phyloP scores from a whole-genome alignment of 1,140 invertebrate genomes.

The Lysiphlebus fabarum region DNA sequence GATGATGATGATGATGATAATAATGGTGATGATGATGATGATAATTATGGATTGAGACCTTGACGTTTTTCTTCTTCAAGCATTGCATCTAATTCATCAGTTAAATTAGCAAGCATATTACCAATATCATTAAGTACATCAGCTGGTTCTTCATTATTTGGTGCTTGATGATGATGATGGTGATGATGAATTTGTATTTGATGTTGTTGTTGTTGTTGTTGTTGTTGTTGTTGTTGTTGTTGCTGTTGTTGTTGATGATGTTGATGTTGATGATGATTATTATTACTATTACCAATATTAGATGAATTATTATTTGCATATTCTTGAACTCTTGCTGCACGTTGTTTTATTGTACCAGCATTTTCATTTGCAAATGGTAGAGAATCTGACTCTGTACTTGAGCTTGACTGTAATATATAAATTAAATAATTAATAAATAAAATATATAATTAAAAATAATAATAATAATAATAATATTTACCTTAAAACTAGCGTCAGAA shows the following conservation, averaged over 20 bases:
- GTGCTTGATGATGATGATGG: slow-evolving; percentile 27
- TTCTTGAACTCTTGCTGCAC: slow-evolving; percentile 58
- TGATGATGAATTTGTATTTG: slow-evolving; percentile 33
- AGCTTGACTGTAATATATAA: slow-evolving; percentile 74
- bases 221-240: slow-evolving; percentile 23
- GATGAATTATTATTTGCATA: slow-evolving; percentile 44
- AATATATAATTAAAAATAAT: not conserved
- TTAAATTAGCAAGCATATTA: slow-evolving; percentile 91
- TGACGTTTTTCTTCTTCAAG: slow-evolving; percentile 86
- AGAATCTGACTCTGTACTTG: slow-evolving; percentile 93
- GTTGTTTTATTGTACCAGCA: slow-evolving; percentile 93
- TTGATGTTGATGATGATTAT: slow-evolving; percentile 8
- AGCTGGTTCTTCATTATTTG: slow-evolving; percentile 63
- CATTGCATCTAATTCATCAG: slow-evolving; percentile 92
- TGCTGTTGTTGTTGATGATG: slow-evolving; percentile 46
- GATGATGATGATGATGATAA: slow-evolving; percentile 24
- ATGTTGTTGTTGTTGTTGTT: slow-evolving; percentile 48
- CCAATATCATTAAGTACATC: slow-evolving; percentile 96
- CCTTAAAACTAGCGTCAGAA: slow-evolving; percentile 84
- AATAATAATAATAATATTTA: slow-evolving; percentile 37
- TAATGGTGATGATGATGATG: slow-evolving; percentile 15
- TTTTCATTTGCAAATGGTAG: slow-evolving; percentile 98
- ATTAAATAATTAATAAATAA: slow-evolving; percentile 23
- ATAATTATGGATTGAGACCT: slow-evolving; percentile 61
- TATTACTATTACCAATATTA: slow-evolving; percentile 15